phyloP scores from a whole-genome alignment of 2,888 invertebrate species.

The Athrips mouffetella region DNA sequence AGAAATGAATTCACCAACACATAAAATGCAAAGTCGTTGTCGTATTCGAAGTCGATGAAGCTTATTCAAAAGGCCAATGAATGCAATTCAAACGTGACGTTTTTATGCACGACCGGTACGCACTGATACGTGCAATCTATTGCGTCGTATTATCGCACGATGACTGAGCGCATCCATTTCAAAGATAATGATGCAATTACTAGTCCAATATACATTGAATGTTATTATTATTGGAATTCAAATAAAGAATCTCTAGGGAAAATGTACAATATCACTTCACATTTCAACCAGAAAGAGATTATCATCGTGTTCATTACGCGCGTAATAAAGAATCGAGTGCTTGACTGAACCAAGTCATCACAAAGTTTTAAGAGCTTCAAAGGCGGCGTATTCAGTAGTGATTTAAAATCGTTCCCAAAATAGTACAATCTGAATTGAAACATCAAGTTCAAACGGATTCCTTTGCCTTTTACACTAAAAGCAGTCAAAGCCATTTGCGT shows the following conservation, averaged over 20 bases:
- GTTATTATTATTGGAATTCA: too few relatives aligned
- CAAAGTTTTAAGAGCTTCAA: neutral
- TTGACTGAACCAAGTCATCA: conserved; percentile 5
- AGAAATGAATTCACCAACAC: too few relatives aligned
- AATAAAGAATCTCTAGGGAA: too few relatives aligned
- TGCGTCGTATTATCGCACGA: conserved; percentile 2
- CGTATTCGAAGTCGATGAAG: too few relatives aligned
- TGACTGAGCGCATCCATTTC: too few relatives aligned
- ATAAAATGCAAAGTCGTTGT: too few relatives aligned
- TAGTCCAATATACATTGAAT: too few relatives aligned
- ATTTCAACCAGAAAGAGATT: neutral
- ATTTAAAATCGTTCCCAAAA: neutral
- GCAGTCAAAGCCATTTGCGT: conserved; percentile 15
- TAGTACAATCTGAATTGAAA: conserved; percentile 7
- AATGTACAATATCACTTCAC: too few relatives aligned
- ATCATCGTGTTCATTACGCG: conserved; percentile 1
- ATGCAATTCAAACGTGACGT: neutral
- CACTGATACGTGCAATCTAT: conserved; percentile 1
- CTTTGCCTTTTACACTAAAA: conserved; percentile 12
- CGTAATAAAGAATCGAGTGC: neutral
- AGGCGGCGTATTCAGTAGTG: neutral
- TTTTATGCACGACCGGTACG: conserved; percentile 2
- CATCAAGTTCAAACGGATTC: conserved; percentile 27
- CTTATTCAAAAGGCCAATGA: too few relatives aligned
- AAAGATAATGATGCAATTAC: too few relatives aligned